These are phyloP conservation scores for Tipula lateralis DNA, from an alignment of 2,888 invertebrate species.

Conservation along the genomic window DNA sequence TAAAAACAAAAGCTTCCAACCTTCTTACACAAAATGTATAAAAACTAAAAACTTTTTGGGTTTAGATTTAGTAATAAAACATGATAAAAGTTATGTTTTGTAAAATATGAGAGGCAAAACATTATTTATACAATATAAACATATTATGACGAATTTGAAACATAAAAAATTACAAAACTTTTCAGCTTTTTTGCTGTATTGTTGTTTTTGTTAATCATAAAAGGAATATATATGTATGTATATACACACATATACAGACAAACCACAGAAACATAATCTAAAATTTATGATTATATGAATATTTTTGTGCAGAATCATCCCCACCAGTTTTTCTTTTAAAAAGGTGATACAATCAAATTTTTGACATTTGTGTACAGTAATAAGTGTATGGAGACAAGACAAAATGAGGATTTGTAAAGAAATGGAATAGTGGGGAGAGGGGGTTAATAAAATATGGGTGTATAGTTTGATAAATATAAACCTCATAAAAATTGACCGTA, in stretches of 20 bases:
- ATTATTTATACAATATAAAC: background rate
- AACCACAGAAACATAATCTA: constrained; percentile 1
- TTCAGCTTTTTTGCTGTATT: background rate
- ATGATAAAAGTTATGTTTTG: background rate
- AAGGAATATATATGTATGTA: too few species aligned
- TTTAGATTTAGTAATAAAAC: background rate
- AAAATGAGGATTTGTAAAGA: background rate
- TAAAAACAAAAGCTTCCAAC: background rate
- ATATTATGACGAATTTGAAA: background rate
- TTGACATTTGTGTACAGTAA: background rate
- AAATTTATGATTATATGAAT: background rate
- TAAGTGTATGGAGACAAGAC: background rate
- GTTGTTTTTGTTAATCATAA: background rate
- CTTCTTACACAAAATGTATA: background rate
- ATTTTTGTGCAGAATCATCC: background rate
- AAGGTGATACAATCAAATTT: constrained; percentile 11
- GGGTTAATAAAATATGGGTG: background rate
- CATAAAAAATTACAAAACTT: background rate
- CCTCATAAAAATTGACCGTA: background rate
- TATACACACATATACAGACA: background rate
- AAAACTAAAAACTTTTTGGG: background rate
- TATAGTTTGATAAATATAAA: background rate
- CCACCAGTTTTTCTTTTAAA: background rate
- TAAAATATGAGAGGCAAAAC: background rate
- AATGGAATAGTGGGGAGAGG: too few species aligned